These are phyloP conservation scores for Mola mola DNA, from an alignment of 2,113 vertebrate genomes.

Conservation along the genomic window DNA sequence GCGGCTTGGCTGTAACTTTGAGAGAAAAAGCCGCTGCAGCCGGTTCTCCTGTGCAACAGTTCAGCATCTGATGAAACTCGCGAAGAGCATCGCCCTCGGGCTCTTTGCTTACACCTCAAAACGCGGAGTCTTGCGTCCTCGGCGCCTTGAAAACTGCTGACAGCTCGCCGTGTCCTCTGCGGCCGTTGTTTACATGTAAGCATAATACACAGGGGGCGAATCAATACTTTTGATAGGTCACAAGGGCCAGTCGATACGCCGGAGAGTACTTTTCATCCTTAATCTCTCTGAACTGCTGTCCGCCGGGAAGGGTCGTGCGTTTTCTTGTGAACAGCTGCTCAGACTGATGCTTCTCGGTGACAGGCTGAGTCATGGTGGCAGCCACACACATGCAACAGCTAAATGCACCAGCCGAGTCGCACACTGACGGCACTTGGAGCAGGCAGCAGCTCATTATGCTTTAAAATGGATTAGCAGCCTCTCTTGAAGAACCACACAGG, in stretches of 20 bases:
- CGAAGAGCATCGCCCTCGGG: not conserved
- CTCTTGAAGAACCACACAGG: not conserved
- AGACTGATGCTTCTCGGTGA: not conserved
- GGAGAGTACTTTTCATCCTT: slow-evolving; percentile 20
- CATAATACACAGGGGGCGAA: slow-evolving; percentile 35
- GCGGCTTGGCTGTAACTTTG: too few relatives aligned
- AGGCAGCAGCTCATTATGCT: slow-evolving; percentile 1
- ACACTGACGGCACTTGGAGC: not conserved
- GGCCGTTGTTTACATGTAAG: slow-evolving; percentile 60
- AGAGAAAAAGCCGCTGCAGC: not conserved
- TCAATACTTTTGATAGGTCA: slow-evolving; percentile 54
- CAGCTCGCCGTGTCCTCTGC: slow-evolving; percentile 41
- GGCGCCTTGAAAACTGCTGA: slow-evolving; percentile 48
- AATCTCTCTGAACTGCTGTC: slow-evolving; percentile 19
- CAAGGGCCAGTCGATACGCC: slow-evolving; percentile 37
- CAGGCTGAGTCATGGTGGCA: slow-evolving; percentile 36
- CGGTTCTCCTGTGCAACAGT: slow-evolving; percentile 52
- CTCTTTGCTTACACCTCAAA: not conserved
- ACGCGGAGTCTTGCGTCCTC: not conserved
- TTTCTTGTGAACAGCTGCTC: too few relatives aligned
- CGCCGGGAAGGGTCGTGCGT: not conserved
- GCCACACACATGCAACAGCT: not conserved
- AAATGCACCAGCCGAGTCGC: not conserved
- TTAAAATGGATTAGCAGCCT: slow-evolving; percentile 18
- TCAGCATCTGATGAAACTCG: slow-evolving; percentile 19